Base-by-base conservation (phyloP, 2,888 invertebrate species). In the Charanyca ferruginea region DNA sequence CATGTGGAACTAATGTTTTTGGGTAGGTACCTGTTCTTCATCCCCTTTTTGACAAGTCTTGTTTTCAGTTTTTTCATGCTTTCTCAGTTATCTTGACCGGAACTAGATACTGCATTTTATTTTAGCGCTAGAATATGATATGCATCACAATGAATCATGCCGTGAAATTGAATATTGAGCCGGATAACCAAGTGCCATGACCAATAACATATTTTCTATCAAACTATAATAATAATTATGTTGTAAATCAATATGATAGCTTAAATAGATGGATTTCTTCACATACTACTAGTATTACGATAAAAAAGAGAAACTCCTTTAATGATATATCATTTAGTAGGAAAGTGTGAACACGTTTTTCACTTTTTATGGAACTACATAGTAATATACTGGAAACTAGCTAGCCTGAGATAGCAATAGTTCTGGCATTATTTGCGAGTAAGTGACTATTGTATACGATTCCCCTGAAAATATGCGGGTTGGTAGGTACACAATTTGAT, bases 151-250 rank as follows among this genome's bases (percentile, higher is more conserved):
- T 18, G 25, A 59, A 60, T 74, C 68, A 59, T 47, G 60, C 42
- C 51, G 68, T 53, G 68, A 57, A 68, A 61, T 57, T 75, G 51
- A 67, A 72, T 74, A 68, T 68, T 38, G 61, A 72, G 55, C 51
- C 47, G 28, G 47, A 60, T 72, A 42, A 51, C 45, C 68, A 67
- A 67, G 16, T 44, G 42, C 47, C 72, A 61, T 74, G 75, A 67
- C 68, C 47, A 67, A 52, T 47, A 75, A 44, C 45, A 74, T 72
- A 58, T 73, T 59, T 59, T 54, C 38, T 38, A 22, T 11, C 1
- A 53, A 48, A 58, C 20, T 44, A 58, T 49, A 4, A 38, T 38
- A 38, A 38, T 38, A 16, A 38, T 35, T 3, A 53, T 44, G 42
- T 51, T 51, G 44, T 44, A 32, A 72, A 72, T 64, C 48, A 42